phyloP scores from a whole-genome alignment of 2,113 vertebrate species.

The Ursus arctos region DNA sequence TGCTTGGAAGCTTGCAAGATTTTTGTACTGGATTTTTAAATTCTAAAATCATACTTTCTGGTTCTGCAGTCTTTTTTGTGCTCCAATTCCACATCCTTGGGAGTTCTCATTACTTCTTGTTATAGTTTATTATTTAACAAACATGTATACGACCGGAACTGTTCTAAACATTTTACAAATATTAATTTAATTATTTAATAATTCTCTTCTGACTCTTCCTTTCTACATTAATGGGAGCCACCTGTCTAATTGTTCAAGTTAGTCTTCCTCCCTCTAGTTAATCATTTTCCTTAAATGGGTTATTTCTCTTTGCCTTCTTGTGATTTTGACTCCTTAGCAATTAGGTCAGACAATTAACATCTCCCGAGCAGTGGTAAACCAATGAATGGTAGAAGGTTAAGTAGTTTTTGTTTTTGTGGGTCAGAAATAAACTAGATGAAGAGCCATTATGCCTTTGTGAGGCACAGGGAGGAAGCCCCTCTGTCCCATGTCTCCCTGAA shows the following conservation, averaged over 20 bases:
- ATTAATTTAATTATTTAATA: conserved; percentile 47
- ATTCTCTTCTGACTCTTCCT: background rate
- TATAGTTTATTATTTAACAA: background rate
- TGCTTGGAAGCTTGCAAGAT: background rate
- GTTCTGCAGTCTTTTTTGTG: background rate
- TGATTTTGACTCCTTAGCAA: background rate
- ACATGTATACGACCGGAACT: background rate
- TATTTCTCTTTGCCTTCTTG: background rate
- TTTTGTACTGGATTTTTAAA: background rate
- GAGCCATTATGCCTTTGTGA: background rate
- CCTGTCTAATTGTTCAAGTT: background rate
- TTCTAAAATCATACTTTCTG: background rate
- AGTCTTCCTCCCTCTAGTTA: background rate
- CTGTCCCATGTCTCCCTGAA: background rate
- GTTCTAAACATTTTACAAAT: conserved; percentile 21
- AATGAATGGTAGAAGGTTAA: background rate
- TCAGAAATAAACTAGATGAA: background rate
- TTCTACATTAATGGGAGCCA: background rate
- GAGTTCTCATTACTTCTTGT: background rate
- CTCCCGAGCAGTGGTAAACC: background rate
- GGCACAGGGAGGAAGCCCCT: background rate
- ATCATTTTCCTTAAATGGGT: background rate
- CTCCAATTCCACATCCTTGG: background rate
- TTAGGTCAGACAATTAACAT: background rate
- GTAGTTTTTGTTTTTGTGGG: background rate